phyloP scores from a whole-genome alignment of 2,113 vertebrate genomes.

The Podilymbus podiceps region DNA sequence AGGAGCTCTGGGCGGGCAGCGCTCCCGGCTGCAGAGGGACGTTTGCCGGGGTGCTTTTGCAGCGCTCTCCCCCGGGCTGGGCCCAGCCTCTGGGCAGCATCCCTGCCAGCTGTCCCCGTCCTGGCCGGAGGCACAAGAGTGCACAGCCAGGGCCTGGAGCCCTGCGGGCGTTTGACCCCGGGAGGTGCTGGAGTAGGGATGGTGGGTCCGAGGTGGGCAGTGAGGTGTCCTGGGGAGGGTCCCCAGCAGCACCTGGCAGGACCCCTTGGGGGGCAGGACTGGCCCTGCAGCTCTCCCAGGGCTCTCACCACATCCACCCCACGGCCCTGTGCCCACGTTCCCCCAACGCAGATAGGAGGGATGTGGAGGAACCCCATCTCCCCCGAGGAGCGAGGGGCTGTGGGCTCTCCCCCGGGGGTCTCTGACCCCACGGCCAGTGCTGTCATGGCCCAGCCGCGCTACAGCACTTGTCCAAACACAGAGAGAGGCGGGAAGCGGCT shows the following conservation, averaged over 20 bases:
- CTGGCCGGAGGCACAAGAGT: rapidly evolving
- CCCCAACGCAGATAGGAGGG: rapidly evolving
- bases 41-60: background rate
- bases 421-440: background rate
- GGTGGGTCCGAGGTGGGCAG: rapidly evolving
- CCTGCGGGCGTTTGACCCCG: rapidly evolving
- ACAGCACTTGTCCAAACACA: conserved; percentile 55
- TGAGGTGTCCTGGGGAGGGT: background rate
- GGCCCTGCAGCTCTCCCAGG: background rate
- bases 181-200: background rate
- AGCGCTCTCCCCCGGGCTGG: rapidly evolving
- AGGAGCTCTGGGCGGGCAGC: background rate
- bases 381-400: background rate
- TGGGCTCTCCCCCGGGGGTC: rapidly evolving
- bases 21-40: background rate
- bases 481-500: conserved; percentile 15
- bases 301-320: rapidly evolving
- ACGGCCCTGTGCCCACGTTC: rapidly evolving
- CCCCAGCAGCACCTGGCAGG: background rate
- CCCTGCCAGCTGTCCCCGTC: rapidly evolving
- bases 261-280: background rate
- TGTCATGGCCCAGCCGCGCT: background rate
- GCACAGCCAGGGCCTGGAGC: rapidly evolving
- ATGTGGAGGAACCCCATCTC: too few species aligned
- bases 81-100: background rate